These are phyloP conservation scores for Prietella phreatophila DNA, from an alignment of 2,113 vertebrate genomes.

Conservation along the genomic window DNA sequence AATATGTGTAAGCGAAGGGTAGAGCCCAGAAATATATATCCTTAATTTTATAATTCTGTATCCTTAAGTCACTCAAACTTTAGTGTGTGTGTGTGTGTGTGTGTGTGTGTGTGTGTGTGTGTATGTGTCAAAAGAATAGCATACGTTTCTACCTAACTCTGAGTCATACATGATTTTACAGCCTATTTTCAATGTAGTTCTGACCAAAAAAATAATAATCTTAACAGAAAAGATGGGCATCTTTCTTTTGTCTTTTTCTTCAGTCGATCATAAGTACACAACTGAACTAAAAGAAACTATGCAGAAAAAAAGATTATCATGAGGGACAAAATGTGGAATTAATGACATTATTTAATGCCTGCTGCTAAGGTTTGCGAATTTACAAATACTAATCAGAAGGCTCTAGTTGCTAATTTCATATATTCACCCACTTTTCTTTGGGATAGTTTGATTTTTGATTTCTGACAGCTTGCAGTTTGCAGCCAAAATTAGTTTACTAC, in stretches of 20 bases:
- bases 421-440: slow-evolving; percentile 38
- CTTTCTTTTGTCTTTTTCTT: not conserved
- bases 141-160: not conserved
- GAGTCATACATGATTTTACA: not conserved
- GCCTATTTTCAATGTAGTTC: not conserved
- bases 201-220: not conserved
- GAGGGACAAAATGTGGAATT: not conserved
- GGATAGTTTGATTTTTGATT: slow-evolving; percentile 1
- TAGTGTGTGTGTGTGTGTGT: not conserved
- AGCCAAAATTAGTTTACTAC: slow-evolving; percentile 21
- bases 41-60: not conserved
- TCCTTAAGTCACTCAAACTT: not conserved
- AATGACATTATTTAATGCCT: slow-evolving; percentile 4
- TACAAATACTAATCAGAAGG: slow-evolving; percentile 35
- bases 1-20: not conserved
- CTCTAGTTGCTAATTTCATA: slow-evolving; percentile 31
- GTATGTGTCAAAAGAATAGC: not conserved
- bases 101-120: too few species aligned
- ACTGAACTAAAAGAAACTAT: not conserved
- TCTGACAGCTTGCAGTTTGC: slow-evolving; percentile 20
- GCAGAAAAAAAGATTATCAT: not conserved
- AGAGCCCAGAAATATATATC: not conserved
- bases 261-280: not conserved
- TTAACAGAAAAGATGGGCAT: not conserved
- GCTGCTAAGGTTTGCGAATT: not conserved